Percentiles rank a stretch among this genome's conserved stretches.
Evolutionary conservation across 2,888 invertebrate species (phyloP).

Genomic region (Lasius platythorax): DNA sequence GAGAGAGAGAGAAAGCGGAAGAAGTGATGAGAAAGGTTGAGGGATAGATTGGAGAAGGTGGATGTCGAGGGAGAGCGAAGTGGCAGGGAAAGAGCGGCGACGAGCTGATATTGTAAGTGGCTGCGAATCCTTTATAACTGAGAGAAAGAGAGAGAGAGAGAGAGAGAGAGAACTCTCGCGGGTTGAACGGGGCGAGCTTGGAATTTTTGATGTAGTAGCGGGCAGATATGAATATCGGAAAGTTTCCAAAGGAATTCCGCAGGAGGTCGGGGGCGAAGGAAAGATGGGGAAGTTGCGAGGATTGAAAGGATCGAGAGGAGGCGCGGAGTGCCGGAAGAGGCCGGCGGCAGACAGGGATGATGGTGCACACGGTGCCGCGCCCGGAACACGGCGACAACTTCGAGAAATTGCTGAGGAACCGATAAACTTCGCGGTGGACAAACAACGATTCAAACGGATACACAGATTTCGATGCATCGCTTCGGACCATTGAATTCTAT

Average conservation of each 20-base stretch:
- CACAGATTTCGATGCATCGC: slow-evolving; percentile 42
- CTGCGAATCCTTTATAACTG: slow-evolving; percentile 84
- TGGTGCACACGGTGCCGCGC: slow-evolving; percentile 57
- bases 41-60: slow-evolving; percentile 38
- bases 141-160: slow-evolving; percentile 75
- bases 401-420: slow-evolving; percentile 80
- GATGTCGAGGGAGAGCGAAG: slow-evolving; percentile 55
- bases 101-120: slow-evolving; percentile 84
- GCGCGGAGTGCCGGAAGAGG: slow-evolving; percentile 6
- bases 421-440: slow-evolving; percentile 82
- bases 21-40: neutral
- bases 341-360: slow-evolving; percentile 38
- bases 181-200: slow-evolving; percentile 79
- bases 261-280: slow-evolving; percentile 72
- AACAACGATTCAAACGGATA: slow-evolving; percentile 72
- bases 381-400: slow-evolving; percentile 69
- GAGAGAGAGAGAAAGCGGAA: slow-evolving; percentile 24
- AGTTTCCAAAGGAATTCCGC: slow-evolving; percentile 85
- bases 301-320: slow-evolving; percentile 50
- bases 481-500: neutral
- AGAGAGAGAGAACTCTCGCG: slow-evolving; percentile 76
- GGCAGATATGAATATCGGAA: slow-evolving; percentile 85
- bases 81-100: slow-evolving; percentile 62
- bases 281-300: slow-evolving; percentile 57
- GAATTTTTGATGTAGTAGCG: slow-evolving; percentile 85